A percentile compares a stretch with the other conserved stretches of the same genome.
Evolutionary conservation across 2,797 vertebrate species (phyloP).

Genomic region (Pseudochirops corinnae): DNA sequence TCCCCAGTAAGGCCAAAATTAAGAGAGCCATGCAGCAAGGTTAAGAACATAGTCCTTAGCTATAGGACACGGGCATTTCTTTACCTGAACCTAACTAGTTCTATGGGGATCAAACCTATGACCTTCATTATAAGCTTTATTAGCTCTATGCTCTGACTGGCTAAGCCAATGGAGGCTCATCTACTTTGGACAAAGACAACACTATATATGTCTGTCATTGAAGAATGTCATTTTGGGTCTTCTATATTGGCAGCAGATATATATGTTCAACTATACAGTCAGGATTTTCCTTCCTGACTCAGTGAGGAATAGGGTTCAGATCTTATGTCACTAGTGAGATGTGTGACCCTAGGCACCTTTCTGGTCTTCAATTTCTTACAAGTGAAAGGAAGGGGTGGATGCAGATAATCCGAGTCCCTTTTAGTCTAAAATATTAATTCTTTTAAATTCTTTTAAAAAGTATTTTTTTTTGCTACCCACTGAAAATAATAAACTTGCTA

Average conservation of each 20-base stretch:
- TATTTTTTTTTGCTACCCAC: conserved; percentile 51
- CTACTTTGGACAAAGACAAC: background rate
- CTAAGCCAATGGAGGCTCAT: background rate
- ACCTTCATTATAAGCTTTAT: background rate
- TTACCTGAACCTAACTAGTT: background rate
- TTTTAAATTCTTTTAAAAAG: conserved; percentile 37
- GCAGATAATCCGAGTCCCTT: background rate
- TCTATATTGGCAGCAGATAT: background rate
- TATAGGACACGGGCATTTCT: background rate
- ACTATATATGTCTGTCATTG: background rate
- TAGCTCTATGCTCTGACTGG: background rate
- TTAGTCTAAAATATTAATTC: background rate
- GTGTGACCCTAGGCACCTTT: background rate
- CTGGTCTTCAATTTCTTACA: background rate
- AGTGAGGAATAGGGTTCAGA: background rate
- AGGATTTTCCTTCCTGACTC: background rate
- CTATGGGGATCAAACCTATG: background rate
- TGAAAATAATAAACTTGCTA: conserved; percentile 35
- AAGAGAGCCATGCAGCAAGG: background rate
- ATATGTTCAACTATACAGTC: background rate
- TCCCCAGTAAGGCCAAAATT: background rate
- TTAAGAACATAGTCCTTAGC: background rate
- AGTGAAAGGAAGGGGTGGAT: background rate
- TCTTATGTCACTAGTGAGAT: background rate
- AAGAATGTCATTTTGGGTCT: conserved; percentile 19